Conservation (phyloP, 2,888 invertebrate species). For the Ellobium chinense region DNA sequence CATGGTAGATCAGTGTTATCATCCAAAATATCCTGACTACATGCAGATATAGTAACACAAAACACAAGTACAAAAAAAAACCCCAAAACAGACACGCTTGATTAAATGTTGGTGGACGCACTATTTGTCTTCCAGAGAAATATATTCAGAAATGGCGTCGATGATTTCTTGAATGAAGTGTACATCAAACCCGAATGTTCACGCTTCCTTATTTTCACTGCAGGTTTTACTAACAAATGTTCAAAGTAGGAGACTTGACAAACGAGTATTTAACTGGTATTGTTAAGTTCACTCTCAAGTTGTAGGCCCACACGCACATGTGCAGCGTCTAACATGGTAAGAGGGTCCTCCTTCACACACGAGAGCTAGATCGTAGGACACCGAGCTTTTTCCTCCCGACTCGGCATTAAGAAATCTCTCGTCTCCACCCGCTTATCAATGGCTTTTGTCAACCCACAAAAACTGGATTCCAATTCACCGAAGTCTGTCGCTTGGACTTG, state of each 20-base stretch:
- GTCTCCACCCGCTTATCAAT: not conserved
- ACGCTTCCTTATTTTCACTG: not conserved
- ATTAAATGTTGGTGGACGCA: too few species aligned
- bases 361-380: not conserved
- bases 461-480: constrained; percentile 22
- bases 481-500: not conserved
- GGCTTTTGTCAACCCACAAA: constrained; percentile 5
- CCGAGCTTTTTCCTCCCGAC: not conserved
- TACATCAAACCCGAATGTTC: too few species aligned
- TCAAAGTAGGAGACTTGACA: not conserved
- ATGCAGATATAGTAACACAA: too few species aligned
- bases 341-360: not conserved
- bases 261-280: not conserved
- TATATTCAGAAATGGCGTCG: too few species aligned
- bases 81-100: too few species aligned
- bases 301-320: not conserved
- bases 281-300: not conserved
- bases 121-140: too few species aligned
- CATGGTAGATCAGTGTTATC: too few species aligned
- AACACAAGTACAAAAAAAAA: too few species aligned
- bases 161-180: too few species aligned
- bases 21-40: too few species aligned
- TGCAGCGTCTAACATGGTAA: not conserved
- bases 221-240: not conserved
- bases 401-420: not conserved